Conservation (phyloP, 2,113 vertebrate genomes). For the Tachuris rubrigastra region DNA sequence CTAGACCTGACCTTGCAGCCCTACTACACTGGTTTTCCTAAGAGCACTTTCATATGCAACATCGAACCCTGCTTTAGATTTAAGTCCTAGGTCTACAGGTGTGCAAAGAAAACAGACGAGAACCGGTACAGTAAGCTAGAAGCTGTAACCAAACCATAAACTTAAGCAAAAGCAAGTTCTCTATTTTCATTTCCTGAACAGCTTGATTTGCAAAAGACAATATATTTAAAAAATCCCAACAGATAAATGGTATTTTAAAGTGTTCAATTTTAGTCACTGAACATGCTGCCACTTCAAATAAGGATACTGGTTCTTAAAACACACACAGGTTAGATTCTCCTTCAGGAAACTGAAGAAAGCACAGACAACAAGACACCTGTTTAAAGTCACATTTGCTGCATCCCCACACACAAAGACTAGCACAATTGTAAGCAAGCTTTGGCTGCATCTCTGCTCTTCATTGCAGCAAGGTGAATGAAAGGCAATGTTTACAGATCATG, state of each 20-base stretch:
- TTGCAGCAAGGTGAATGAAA: not conserved
- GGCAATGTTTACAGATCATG: not conserved
- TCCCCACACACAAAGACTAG: not conserved
- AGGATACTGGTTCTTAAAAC: not conserved
- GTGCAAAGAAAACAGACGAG: not conserved
- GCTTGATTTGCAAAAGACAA: not conserved
- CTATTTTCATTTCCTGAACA: slow-evolving; percentile 60
- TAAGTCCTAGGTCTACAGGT: not conserved
- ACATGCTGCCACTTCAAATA: not conserved
- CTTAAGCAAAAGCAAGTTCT: not conserved
- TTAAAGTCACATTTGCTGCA: not conserved
- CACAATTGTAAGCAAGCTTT: not conserved
- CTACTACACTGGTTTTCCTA: not conserved
- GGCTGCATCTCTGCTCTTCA: not conserved
- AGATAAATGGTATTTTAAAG: not conserved
- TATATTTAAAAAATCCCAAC: not conserved
- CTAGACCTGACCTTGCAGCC: not conserved
- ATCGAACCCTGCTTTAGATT: not conserved
- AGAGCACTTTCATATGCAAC: slow-evolving; percentile 4
- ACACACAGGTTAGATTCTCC: not conserved
- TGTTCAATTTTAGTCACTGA: not conserved
- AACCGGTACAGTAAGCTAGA: not conserved
- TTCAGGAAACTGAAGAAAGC: not conserved
- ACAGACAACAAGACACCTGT: not conserved
- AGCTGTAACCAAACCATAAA: slow-evolving; percentile 21